Percentiles rank a stretch among this genome's conserved stretches.
Evolutionary conservation across 2,888 invertebrate genomes (phyloP).

Genomic region (Drosophila atroscutellata): DNA sequence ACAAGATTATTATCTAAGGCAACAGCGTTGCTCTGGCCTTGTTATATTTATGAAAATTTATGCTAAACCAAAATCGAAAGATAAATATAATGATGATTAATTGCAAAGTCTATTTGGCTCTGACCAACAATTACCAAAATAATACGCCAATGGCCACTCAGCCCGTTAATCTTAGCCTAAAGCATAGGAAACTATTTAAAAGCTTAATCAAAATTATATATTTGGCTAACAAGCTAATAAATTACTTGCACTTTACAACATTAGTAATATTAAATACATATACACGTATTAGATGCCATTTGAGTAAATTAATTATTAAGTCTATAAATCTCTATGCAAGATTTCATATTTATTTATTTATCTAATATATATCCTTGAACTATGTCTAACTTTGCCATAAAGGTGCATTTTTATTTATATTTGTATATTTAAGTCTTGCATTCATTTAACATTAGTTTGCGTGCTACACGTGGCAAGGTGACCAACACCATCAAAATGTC

Average conservation of each 20-base stretch:
- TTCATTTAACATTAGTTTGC: constrained; percentile 24
- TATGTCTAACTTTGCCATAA: constrained; percentile 3
- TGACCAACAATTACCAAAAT: not conserved
- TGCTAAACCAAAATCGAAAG: constrained; percentile 27
- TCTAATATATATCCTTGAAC: not conserved
- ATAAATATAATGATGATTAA: constrained; percentile 41
- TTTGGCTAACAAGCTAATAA: not conserved
- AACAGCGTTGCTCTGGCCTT: constrained; percentile 9
- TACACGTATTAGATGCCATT: not conserved
- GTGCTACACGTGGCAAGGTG: not conserved
- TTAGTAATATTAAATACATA: not conserved
- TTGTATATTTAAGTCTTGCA: constrained; percentile 6
- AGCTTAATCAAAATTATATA: constrained; percentile 4
- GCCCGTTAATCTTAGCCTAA: not conserved
- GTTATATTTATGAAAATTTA: constrained; percentile 41
- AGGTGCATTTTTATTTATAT: not conserved
- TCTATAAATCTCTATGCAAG: not conserved
- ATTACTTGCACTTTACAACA: not conserved
- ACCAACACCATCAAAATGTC: not conserved
- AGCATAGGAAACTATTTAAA: not conserved
- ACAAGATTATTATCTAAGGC: constrained; percentile 54
- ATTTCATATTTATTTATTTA: not conserved
- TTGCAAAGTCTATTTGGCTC: constrained; percentile 6
- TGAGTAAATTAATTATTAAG: not conserved
- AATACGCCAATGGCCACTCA: not conserved